Evolutionary conservation across 2,797 vertebrate genomes (phyloP).

Genomic region (Sphenopsis melanotis): DNA sequence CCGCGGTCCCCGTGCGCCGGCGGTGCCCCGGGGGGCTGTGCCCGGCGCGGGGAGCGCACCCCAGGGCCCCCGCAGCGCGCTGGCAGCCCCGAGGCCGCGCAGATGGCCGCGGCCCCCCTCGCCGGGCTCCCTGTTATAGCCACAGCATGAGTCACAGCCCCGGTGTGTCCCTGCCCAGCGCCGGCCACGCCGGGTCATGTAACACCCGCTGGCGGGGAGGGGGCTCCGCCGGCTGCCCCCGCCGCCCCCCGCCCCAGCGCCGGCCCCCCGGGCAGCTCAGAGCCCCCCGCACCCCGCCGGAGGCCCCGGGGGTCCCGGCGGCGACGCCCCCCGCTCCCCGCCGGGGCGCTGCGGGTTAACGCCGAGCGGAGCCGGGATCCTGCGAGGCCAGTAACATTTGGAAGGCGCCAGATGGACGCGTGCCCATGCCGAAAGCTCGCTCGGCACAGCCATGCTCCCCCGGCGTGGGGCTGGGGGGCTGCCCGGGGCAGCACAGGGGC

Average conservation of each 20-base stretch:
- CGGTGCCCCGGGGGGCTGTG: accelerated
- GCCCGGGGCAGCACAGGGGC: background rate
- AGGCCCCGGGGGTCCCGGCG: background rate
- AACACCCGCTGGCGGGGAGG: background rate
- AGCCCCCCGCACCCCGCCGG: background rate
- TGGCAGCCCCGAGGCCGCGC: background rate
- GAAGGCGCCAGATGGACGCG: conserved; percentile 53
- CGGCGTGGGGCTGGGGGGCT: background rate
- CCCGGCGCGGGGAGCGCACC: background rate
- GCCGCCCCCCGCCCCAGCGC: accelerated
- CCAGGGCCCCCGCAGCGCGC: accelerated
- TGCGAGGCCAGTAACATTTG: conserved; percentile 57
- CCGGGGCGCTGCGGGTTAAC: conserved; percentile 43
- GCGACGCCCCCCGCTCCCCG: background rate
- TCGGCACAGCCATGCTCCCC: conserved; percentile 22
- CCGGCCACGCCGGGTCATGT: conserved; percentile 27
- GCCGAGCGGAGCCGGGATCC: conserved; percentile 28
- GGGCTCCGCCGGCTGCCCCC: background rate
- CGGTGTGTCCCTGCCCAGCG: conserved; percentile 33
- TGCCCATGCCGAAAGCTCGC: conserved; percentile 47
- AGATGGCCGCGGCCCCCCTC: background rate
- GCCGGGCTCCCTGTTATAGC: background rate
- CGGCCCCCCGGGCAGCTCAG: accelerated
- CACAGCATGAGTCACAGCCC: conserved; percentile 33
- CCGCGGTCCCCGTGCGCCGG: accelerated